Percentiles rank a stretch among this genome's conserved stretches.
Evolutionary conservation across 1,140 invertebrate genomes (phyloP).

Genomic region (Helicoverpa zea): DNA sequence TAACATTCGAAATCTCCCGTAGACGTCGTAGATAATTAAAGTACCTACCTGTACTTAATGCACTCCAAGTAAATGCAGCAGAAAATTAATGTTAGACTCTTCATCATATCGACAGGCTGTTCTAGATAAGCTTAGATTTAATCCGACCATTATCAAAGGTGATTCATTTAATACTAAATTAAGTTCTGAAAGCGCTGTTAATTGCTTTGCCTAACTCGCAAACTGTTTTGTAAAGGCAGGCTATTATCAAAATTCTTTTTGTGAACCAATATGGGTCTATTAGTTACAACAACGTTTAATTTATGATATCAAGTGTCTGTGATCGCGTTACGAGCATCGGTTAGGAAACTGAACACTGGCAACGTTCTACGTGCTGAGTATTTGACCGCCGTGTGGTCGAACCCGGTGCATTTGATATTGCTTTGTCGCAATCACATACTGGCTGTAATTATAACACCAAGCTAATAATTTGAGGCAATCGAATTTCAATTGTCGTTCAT

Average conservation of each 20-base stretch:
- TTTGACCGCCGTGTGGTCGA: slow-evolving; percentile 72
- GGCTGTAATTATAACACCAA: slow-evolving; percentile 57
- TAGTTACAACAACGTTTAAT: slow-evolving; percentile 62
- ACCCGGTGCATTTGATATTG: slow-evolving; percentile 68
- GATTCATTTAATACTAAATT: slow-evolving; percentile 28
- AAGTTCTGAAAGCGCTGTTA: slow-evolving; percentile 30
- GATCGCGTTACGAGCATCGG: slow-evolving; percentile 73
- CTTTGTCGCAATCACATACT: slow-evolving; percentile 61
- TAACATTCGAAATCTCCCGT: neutral
- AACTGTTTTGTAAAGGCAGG: slow-evolving; percentile 4
- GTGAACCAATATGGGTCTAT: slow-evolving; percentile 26
- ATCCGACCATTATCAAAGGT: neutral
- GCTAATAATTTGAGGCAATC: slow-evolving; percentile 51
- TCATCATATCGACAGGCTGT: neutral
- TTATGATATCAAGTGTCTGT: slow-evolving; percentile 66
- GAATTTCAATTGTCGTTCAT: slow-evolving; percentile 16
- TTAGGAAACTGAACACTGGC: slow-evolving; percentile 72
- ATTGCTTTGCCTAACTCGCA: slow-evolving; percentile 9
- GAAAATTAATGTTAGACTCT: neutral
- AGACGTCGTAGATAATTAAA: neutral
- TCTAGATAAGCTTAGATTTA: neutral
- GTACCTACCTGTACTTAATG: too few species aligned
- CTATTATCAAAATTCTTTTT: slow-evolving; percentile 40
- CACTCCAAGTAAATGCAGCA: neutral
- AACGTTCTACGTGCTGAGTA: slow-evolving; percentile 51